Base-by-base conservation (phyloP, 2,113 vertebrate genomes). In the Hypomesus transpacificus region DNA sequence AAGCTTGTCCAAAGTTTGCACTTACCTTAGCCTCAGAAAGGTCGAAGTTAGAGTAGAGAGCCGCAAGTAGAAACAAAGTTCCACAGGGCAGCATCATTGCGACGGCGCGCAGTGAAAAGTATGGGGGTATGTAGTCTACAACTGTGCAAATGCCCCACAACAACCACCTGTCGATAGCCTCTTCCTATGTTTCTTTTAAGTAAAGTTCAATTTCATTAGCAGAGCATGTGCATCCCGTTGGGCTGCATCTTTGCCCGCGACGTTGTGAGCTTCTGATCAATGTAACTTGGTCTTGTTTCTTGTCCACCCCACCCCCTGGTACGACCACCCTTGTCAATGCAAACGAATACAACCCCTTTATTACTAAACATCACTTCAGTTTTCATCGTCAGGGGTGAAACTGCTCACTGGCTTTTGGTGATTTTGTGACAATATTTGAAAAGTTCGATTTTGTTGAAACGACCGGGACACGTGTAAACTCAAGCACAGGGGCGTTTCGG, bases 191-290 rank as follows among this genome's bases (percentile, higher is more conserved):
- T 59, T 70, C 62, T 72, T 77, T 76, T 9, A 14, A 66, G 18
- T 68, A 61, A 75, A 56, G 70, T 16, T 18, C n/a, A 4, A 28
- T 1, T 85, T 22, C 84, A 88, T 83, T 59, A 39, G 56, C 79
- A 68, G 87, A 89, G 86, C 79, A 51, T 76, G 21, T 71, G 62
- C 85, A 61, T 69, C 75, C 82, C 82, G 85, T 85, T 88, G 68
- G 75, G 80, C 85, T 82, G 85, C 89, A 93, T 92, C 87, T 92
- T 92, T 86, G 86, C 89, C 83, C 82, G 75, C 80, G 71, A 81
- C 84, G 89, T 84, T 91, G 70, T 93, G 92, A 89, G 75, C 62
- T 68, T 85, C 68, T 75, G 80, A 75, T 85, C 86, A 77, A 82
- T 83, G 82, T 71, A 76, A 84, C 75, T 87, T 66, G 80, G 81